These are phyloP conservation scores for Epistrophe grossulariae DNA, from an alignment of 2,888 invertebrate species.

Conservation along the genomic window DNA sequence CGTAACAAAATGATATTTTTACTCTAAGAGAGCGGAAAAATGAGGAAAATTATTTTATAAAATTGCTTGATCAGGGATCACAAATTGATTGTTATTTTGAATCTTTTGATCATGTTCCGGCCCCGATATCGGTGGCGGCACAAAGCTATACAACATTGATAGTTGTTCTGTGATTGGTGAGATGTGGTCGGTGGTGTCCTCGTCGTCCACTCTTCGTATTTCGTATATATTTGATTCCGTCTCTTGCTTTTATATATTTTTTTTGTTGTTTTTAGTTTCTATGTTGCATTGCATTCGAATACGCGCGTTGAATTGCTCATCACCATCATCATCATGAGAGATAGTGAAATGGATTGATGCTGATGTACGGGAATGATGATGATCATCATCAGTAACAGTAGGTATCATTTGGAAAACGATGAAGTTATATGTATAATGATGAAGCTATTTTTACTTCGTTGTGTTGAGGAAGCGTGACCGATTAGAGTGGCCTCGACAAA, in stretches of 20 bases:
- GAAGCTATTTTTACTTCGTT: conserved; percentile 12
- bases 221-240: conserved; percentile 37
- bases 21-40: conserved; percentile 78
- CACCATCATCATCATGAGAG: not conserved
- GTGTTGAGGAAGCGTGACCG: conserved; percentile 69
- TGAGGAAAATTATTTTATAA: conserved; percentile 79
- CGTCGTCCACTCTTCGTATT: conserved; percentile 35
- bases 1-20: conserved; percentile 76
- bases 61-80: conserved; percentile 82
- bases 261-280: not conserved
- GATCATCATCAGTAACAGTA: too few species aligned
- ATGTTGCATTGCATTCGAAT: conserved; percentile 20
- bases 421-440: not conserved
- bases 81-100: conserved; percentile 83
- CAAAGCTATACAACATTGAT: conserved; percentile 8
- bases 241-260: conserved; percentile 22
- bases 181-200: conserved; percentile 24
- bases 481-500: conserved; percentile 68
- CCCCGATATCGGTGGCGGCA: conserved; percentile 55
- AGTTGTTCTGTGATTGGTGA: conserved; percentile 9
- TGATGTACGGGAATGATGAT: not conserved
- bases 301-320: conserved; percentile 2
- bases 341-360: conserved; percentile 43
- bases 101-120: conserved; percentile 76
- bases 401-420: conserved; percentile 19